Conservation (phyloP, 2,113 vertebrate genomes). For the Trochalopteron elliotii region DNA sequence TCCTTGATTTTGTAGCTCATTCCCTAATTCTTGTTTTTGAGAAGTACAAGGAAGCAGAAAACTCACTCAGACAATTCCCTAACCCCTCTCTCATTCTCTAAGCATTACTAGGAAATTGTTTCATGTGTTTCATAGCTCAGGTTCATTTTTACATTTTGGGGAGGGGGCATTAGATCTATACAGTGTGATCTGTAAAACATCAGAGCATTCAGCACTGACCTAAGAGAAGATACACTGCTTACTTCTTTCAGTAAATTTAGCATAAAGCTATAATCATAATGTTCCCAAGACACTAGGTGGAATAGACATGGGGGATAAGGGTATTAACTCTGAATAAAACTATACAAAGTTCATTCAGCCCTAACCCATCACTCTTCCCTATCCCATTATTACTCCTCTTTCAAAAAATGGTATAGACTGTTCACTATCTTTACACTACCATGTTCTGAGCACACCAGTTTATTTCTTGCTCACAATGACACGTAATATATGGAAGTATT, state of each 20-base stretch:
- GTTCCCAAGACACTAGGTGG: neutral
- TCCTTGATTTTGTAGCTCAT: neutral
- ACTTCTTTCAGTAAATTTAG: neutral
- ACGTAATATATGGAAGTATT: neutral
- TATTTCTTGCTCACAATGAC: neutral
- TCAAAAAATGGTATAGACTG: neutral
- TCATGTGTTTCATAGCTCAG: neutral
- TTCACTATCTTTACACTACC: neutral
- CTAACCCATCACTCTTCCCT: neutral
- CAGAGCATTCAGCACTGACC: neutral
- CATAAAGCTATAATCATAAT: neutral
- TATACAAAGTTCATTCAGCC: neutral
- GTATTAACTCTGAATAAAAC: neutral
- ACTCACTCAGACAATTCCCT: neutral
- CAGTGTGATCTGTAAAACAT: neutral
- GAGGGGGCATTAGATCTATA: neutral
- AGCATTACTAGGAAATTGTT: neutral
- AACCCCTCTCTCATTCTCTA: neutral
- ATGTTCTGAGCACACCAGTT: neutral
- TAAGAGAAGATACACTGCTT: neutral
- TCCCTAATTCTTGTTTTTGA: neutral
- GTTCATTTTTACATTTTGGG: neutral
- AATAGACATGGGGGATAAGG: neutral
- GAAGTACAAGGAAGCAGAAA: neutral
- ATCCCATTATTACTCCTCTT: neutral